Conservation (phyloP, 2,888 invertebrate species). For the Erynnis tages region DNA sequence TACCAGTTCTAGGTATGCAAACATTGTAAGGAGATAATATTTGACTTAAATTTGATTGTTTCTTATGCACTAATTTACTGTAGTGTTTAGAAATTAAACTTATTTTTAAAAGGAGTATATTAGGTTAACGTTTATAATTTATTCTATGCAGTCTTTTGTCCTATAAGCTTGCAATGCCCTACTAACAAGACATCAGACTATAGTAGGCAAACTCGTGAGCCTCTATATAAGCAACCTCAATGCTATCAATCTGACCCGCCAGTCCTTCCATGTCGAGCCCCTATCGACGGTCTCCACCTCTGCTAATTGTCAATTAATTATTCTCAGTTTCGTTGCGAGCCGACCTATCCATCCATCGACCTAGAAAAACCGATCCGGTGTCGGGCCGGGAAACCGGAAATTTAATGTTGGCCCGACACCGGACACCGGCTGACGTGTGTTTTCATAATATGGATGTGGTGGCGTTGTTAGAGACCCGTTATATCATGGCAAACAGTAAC, state of each 20-base stretch:
- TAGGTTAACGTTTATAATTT: no score
- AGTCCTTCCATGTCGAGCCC: conserved; percentile 19
- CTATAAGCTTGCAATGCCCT: no score
- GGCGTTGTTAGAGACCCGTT: not conserved
- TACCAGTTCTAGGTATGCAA: no score
- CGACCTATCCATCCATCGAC: conserved; percentile 19
- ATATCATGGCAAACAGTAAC: no score
- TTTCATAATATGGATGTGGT: conserved; percentile 2
- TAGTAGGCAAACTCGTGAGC: no score
- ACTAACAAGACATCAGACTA: no score
- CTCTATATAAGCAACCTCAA: not conserved
- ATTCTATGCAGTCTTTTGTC: no score
- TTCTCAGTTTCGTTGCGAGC: conserved; percentile 8
- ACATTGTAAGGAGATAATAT: no score
- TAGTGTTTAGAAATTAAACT: no score
- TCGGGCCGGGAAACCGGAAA: conserved; percentile 30
- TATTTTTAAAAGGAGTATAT: no score
- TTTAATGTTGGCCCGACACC: conserved; percentile 31
- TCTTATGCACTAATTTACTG: no score
- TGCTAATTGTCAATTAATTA: conserved; percentile 14
- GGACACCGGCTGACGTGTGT: conserved; percentile 12
- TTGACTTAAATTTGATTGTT: no score
- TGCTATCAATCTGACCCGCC: not conserved
- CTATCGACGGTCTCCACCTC: conserved; percentile 18
- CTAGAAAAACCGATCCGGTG: conserved; percentile 28